A percentile compares a stretch with the other conserved stretches of the same genome.
Conservation (phyloP, 2,113 vertebrate species). For the Notarius lentiginosus region DNA sequence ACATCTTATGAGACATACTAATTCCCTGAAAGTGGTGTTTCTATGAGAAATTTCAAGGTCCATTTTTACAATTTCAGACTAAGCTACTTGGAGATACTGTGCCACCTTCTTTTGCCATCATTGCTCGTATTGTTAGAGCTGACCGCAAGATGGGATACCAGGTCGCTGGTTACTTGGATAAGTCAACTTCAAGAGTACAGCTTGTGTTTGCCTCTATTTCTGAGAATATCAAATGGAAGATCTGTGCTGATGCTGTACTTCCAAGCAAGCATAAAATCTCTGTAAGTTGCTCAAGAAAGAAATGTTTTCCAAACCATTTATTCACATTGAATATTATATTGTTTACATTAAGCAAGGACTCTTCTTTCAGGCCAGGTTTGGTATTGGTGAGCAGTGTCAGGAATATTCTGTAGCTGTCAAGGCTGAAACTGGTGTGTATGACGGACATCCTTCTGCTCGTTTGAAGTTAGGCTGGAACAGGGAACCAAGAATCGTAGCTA, state of each 20-base stretch:
- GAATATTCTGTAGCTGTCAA: constrained; percentile 63
- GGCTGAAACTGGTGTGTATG: constrained; percentile 67
- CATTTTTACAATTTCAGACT: constrained; percentile 57
- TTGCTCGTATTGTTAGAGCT: constrained; percentile 67
- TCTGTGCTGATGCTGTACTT: constrained; percentile 74
- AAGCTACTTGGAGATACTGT: constrained; percentile 67
- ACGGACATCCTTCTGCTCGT: constrained; percentile 62
- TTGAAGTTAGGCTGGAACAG: constrained; percentile 70
- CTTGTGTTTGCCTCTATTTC: constrained; percentile 71
- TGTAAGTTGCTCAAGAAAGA: constrained; percentile 65
- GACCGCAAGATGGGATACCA: constrained; percentile 72
- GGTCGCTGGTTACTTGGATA: constrained; percentile 66
- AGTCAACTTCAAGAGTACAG: constrained; percentile 67
- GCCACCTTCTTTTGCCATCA: constrained; percentile 65
- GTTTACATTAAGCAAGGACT: background rate
- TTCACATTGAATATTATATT: background rate
- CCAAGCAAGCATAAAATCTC: constrained; percentile 72
- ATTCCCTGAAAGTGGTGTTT: background rate
- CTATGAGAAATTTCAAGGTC: background rate
- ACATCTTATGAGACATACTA: background rate
- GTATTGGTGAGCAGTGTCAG: constrained; percentile 71
- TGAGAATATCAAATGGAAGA: constrained; percentile 72
- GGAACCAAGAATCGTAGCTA: constrained; percentile 64
- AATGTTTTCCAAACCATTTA: background rate
- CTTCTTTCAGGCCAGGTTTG: constrained; percentile 63